These are phyloP conservation scores for Myotis yumanensis DNA, from an alignment of 2,113 vertebrate genomes.

Conservation along the genomic window DNA sequence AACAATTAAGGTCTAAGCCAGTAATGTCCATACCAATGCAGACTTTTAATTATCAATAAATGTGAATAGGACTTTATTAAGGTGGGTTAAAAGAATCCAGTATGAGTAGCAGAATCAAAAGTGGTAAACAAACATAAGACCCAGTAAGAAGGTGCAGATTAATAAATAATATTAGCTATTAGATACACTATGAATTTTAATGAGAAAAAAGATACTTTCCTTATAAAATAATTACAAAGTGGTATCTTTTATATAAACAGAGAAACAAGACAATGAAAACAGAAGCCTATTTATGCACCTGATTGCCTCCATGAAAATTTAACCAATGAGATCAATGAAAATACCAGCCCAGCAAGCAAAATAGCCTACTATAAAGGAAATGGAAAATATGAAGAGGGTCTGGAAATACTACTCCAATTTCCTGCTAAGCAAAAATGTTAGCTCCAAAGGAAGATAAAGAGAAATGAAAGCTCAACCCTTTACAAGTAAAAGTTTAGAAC, in stretches of 20 bases:
- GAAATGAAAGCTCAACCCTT: neutral
- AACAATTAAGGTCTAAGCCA: conserved; percentile 16
- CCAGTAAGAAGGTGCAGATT: neutral
- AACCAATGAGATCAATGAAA: conserved; percentile 10
- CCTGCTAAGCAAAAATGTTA: neutral
- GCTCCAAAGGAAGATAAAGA: neutral
- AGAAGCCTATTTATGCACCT: neutral
- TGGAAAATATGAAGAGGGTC: neutral
- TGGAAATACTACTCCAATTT: conserved; percentile 31
- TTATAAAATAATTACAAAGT: conserved; percentile 22
- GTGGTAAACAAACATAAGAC: conserved; percentile 5
- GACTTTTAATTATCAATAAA: conserved; percentile 21
- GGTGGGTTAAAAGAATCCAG: conserved; percentile 28
- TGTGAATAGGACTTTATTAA: neutral
- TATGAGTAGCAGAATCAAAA: neutral
- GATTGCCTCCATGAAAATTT: neutral
- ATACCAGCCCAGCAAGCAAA: neutral
- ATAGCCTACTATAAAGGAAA: conserved; percentile 6
- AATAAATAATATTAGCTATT: conserved; percentile 18
- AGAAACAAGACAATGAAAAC: neutral
- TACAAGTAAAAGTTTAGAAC: conserved; percentile 31
- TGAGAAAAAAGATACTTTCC: neutral
- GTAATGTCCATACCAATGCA: neutral
- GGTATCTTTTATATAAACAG: neutral
- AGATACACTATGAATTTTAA: conserved; percentile 12